A percentile compares a stretch with the other conserved stretches of the same genome.
phyloP scores from a whole-genome alignment of 1,140 invertebrate species.

The Camponotus vicinus region DNA sequence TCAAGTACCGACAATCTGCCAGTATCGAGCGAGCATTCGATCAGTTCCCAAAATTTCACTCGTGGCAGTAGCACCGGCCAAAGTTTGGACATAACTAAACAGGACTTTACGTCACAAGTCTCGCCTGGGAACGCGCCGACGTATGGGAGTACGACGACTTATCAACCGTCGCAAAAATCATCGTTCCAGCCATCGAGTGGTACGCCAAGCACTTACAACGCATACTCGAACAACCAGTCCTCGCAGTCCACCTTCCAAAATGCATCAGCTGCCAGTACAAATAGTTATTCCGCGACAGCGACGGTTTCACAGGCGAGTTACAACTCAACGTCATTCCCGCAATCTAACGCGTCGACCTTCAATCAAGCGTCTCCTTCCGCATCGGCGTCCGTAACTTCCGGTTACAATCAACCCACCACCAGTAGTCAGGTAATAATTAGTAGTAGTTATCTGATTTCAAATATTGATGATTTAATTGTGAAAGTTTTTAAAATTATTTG shows the following conservation, averaged over 20 bases:
- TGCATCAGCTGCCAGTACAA: slow-evolving; percentile 80
- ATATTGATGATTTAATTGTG: too few relatives aligned
- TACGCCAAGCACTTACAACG: slow-evolving; percentile 81
- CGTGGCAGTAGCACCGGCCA: slow-evolving; percentile 76
- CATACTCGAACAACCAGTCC: slow-evolving; percentile 81
- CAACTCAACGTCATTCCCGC: slow-evolving; percentile 82
- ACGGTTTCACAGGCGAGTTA: slow-evolving; percentile 82
- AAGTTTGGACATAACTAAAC: slow-evolving; percentile 80
- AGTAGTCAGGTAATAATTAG: slow-evolving; percentile 79
- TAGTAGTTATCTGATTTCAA: not conserved
- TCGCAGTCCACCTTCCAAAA: slow-evolving; percentile 81
- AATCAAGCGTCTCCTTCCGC: slow-evolving; percentile 82
- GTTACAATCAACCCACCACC: slow-evolving; percentile 82
- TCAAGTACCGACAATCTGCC: slow-evolving; percentile 78
- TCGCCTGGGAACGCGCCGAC: slow-evolving; percentile 79
- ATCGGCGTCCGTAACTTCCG: slow-evolving; percentile 78
- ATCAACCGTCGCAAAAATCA: slow-evolving; percentile 81
- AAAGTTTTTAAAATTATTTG: not conserved
- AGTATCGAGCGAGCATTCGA: slow-evolving; percentile 78
- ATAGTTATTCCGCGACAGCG: slow-evolving; percentile 81
- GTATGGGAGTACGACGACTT: slow-evolving; percentile 78
- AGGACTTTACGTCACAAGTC: slow-evolving; percentile 81
- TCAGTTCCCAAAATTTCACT: slow-evolving; percentile 80
- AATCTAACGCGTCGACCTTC: slow-evolving; percentile 82
- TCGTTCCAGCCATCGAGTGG: slow-evolving; percentile 81